Evolutionary conservation across 2,113 vertebrate genomes (phyloP), one percentile per base, ranked within the genome.

Genomic region (Varanus komodoensis): DNA sequence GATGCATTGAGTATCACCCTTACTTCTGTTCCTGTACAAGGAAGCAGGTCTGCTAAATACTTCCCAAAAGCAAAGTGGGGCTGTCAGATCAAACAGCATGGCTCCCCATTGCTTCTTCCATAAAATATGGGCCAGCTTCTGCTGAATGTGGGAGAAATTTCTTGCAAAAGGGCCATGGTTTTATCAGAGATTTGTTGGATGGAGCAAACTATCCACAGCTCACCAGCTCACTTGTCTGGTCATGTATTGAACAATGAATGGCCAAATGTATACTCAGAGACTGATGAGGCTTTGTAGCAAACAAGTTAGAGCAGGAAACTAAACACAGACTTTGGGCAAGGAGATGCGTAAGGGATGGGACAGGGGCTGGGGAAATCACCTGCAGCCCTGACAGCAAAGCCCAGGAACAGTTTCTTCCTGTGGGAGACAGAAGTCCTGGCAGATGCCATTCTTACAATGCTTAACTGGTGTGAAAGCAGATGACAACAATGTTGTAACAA

Each of bases 251-350:
- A 88, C 77, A 81, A 81, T 79, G 52, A 81, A 81, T 79, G 52
- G 17, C 21, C 48, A 81, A 64, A n/a, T 86, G 54, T 34, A 34
- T 69, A 86, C 48, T 86, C 21, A 61, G 50, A 69, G 77, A n/a
- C 32, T 88, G 77, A 81, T 54, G 48, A 52, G 77, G 87, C 50
- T 88, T 81, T 88, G 61, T 15, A 88, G 64, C 44, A 88, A 64
- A 17, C 67, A 80, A 34, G 86, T 78, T 21, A 19, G 29, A 68
- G 2, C 19, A 61, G 67, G 67, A 75, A 71, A 75, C 44, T 0
- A 6, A 12, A 52, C 50, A 52, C n/a, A 71, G 74, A 69, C 87
- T n/a, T 7, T 0, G 0, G n/a, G 57, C 69, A 34, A 48, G 38
- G 64, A 77, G 32, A 89, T 67, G 21, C 67, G 4, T 21, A 54